phyloP scores from a whole-genome alignment of 2,888 invertebrate species.

The Eupithecia pulchellata region DNA sequence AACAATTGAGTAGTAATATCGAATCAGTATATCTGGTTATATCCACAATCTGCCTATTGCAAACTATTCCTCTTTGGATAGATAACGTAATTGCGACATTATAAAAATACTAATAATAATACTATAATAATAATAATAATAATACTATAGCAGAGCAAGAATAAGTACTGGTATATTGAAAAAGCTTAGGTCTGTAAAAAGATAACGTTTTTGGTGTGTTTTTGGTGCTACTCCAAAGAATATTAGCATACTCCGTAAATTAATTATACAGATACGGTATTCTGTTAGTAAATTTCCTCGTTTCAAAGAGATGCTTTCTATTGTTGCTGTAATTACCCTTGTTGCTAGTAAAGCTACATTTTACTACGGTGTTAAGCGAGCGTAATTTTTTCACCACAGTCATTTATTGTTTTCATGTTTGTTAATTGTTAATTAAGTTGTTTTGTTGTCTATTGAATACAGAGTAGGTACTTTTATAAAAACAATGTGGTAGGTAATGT shows the following conservation, averaged over 20 bases:
- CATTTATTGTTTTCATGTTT: neutral
- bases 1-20: too few species aligned
- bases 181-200: neutral
- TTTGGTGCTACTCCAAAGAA: neutral
- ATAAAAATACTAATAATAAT: too few species aligned
- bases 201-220: too few species aligned
- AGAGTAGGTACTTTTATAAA: neutral
- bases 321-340: neutral
- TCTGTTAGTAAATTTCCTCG: neutral
- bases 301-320: neutral
- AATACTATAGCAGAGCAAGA: slow-evolving; percentile 30
- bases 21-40: too few species aligned
- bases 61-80: too few species aligned
- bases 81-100: slow-evolving; percentile 39
- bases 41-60: too few species aligned
- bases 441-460: neutral
- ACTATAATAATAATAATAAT: too few species aligned
- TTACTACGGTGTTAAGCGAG: slow-evolving; percentile 3
- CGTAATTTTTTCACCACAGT: neutral
- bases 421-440: neutral
- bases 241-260: neutral
- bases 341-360: neutral
- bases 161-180: neutral
- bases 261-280: neutral
- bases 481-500: neutral